These are phyloP conservation scores for Engystomops pustulosus DNA, from an alignment of 2,113 vertebrate species.

Conservation along the genomic window DNA sequence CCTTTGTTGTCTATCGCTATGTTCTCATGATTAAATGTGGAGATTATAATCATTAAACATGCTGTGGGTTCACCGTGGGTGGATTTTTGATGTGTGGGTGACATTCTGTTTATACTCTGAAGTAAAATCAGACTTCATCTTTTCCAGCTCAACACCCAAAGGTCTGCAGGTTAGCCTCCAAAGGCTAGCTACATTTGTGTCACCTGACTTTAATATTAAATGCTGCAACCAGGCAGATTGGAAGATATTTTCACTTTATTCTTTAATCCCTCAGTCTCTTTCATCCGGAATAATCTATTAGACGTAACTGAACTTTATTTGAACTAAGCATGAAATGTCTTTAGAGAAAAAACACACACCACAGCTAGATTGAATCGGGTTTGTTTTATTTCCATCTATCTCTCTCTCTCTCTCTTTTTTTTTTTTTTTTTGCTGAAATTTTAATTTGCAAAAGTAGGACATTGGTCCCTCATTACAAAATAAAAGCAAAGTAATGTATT, in stretches of 20 bases:
- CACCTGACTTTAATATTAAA: slow-evolving; percentile 74
- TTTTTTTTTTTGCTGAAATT: neutral
- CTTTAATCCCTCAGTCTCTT: slow-evolving; percentile 65
- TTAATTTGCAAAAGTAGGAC: neutral
- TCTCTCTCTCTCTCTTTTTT: neutral
- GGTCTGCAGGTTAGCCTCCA: slow-evolving; percentile 79
- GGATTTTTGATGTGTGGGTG: slow-evolving; percentile 74
- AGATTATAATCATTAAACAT: slow-evolving; percentile 81
- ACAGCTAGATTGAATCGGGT: neutral
- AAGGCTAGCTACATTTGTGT: slow-evolving; percentile 64
- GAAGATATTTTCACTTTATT: slow-evolving; percentile 64
- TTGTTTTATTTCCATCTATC: neutral
- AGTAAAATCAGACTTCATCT: slow-evolving; percentile 78
- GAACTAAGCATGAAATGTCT: slow-evolving; percentile 75
- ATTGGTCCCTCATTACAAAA: too few relatives aligned
- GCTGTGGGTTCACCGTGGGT: slow-evolving; percentile 72
- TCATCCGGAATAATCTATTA: slow-evolving; percentile 75
- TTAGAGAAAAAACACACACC: slow-evolving; percentile 25
- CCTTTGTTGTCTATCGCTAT: slow-evolving; percentile 79
- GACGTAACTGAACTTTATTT: slow-evolving; percentile 76
- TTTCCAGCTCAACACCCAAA: slow-evolving; percentile 86
- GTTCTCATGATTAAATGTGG: slow-evolving; percentile 80
- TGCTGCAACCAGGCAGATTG: slow-evolving; percentile 64
- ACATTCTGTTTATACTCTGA: slow-evolving; percentile 77
- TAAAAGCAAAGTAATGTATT: neutral